Conservation (phyloP, 2,797 vertebrate genomes). For the Anabacerthia variegaticeps region DNA sequence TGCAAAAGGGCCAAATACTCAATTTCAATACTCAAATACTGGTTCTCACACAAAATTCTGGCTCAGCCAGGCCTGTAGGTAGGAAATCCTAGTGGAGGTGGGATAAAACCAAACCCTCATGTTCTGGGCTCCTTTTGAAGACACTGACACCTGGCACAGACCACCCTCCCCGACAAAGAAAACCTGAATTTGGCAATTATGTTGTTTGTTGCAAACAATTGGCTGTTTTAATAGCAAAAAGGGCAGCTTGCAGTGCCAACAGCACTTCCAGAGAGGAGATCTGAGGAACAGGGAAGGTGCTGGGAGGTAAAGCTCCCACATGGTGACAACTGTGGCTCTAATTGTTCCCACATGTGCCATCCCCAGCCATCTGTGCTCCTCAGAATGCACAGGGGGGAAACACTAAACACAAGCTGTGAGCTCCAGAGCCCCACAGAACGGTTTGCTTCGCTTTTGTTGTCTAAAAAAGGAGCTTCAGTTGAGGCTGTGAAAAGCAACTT, state of each 20-base stretch:
- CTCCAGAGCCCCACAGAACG: neutral
- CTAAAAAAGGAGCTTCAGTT: neutral
- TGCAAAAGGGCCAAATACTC: neutral
- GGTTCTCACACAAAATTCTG: neutral
- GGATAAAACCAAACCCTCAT: neutral
- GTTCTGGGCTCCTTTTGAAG: neutral
- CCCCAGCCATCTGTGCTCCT: slow-evolving; percentile 45
- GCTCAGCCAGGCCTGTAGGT: neutral
- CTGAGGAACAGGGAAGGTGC: neutral
- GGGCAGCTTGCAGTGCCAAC: neutral
- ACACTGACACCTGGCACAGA: neutral
- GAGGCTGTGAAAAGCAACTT: neutral
- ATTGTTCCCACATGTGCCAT: neutral
- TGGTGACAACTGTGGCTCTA: neutral
- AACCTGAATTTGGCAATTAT: neutral
- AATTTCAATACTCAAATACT: neutral
- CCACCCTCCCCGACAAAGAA: neutral
- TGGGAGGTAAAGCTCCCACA: slow-evolving; percentile 9
- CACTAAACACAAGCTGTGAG: neutral
- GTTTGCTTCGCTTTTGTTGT: neutral
- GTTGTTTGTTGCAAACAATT: neutral
- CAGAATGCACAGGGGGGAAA: neutral
- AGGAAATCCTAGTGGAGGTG: neutral
- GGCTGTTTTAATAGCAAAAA: neutral
- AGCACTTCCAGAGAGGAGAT: neutral